Evolutionary conservation across 2,888 invertebrate species (phyloP), one percentile per base, ranked within the genome.

Genomic region (Spisula subtruncata): DNA sequence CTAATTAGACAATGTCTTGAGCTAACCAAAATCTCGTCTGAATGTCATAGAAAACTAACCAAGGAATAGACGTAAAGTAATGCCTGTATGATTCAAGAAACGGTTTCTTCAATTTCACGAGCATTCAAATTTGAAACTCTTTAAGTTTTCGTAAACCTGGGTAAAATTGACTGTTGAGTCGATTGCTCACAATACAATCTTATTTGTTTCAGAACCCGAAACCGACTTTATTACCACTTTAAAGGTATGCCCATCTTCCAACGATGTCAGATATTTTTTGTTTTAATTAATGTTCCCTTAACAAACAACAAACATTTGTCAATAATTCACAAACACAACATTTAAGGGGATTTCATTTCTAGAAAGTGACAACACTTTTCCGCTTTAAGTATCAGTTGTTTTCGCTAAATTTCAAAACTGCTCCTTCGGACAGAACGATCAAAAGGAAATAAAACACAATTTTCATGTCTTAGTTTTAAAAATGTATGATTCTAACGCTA

Each of bases 1-100:
- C 75, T 75, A 75, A 75, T 75, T 75, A 75, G 16, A 12, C n/a
- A 18, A 75, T 25, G 75, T 75, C 75, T 75, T 10, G 35, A 32
- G 35, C 29, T 75, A 75, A 75, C 29, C 25, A 75, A 75, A 75
- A 75, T 75, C 75, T 32, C 75, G 32, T 75, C 35, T 75, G 75
- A 75, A 35, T 75, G 75, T 75, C 75, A 32, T 32, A 35, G 75
- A 75, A 75, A 35, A 75, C 35, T 75, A 75, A 75, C 32, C 35
- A 32, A 35, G 18, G 35, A 75, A 75, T 16, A 75, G 35, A 75
- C 18, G 75, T 18, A 75, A 14, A 1, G 60, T 25, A 66, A n/a
- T n/a, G n/a, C n/a, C n/a, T n/a, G n/a, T n/a, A n/a, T n/a, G n/a
- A n/a, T n/a, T n/a, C n/a, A n/a, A n/a, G n/a, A n/a, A n/a, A n/a